Percentiles rank a stretch among this genome's conserved stretches.
phyloP scores from a whole-genome alignment of 2,113 vertebrate species.

The Passer domesticus region DNA sequence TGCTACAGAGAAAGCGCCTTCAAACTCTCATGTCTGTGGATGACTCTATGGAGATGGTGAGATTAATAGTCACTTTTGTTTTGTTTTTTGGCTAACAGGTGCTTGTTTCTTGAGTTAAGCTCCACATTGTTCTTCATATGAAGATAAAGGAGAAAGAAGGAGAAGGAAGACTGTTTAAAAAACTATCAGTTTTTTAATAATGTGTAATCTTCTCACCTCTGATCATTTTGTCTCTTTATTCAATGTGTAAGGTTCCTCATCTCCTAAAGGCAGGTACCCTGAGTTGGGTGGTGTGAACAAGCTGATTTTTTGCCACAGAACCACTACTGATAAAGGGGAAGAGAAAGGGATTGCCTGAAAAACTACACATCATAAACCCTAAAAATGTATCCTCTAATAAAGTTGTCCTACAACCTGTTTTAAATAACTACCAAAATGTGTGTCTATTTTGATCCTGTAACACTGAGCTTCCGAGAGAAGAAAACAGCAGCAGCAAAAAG shows the following conservation, averaged over 20 bases:
- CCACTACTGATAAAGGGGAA: neutral
- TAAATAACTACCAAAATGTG: neutral
- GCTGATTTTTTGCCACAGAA: neutral
- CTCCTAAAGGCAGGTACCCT: neutral
- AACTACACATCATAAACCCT: neutral
- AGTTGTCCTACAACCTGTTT: neutral
- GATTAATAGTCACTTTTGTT: neutral
- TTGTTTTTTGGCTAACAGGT: neutral
- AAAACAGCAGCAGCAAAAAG: neutral
- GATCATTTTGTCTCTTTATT: neutral
- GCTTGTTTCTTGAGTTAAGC: neutral
- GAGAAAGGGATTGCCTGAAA: neutral
- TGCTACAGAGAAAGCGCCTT: slow-evolving; percentile 92
- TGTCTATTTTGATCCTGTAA: neutral
- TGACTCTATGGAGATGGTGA: slow-evolving; percentile 92
- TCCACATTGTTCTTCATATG: neutral
- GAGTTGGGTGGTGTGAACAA: neutral
- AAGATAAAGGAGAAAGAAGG: neutral
- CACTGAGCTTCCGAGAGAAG: neutral
- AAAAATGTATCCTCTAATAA: neutral
- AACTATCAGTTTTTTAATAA: neutral
- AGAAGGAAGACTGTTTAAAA: neutral
- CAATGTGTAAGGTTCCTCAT: neutral
- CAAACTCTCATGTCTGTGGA: slow-evolving; percentile 96
- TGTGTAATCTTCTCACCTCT: neutral